These are phyloP conservation scores for Myiagra hebetior DNA, from an alignment of 2,113 vertebrate genomes.

Conservation along the genomic window DNA sequence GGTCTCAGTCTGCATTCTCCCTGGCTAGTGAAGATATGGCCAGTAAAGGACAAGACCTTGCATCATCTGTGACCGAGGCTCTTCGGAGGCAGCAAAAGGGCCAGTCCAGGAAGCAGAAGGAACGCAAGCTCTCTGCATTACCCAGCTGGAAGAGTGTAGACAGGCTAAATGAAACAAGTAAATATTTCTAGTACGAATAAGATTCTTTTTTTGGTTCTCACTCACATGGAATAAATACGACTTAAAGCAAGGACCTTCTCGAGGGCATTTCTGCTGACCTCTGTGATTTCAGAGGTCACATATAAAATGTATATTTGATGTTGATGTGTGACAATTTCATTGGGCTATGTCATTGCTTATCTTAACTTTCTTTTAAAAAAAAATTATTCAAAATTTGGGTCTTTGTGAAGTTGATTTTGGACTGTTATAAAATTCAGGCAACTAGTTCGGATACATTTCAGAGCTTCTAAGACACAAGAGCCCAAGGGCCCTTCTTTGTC, in stretches of 20 bases:
- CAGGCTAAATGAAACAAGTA: slow-evolving; percentile 87
- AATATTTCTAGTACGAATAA: slow-evolving; percentile 47
- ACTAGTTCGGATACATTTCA: not conserved
- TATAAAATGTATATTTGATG: not conserved
- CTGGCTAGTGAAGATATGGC: slow-evolving; percentile 78
- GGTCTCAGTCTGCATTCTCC: slow-evolving; percentile 83
- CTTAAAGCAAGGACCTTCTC: not conserved
- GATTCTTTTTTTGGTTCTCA: not conserved
- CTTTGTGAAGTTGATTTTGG: not conserved
- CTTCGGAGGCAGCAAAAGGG: slow-evolving; percentile 52
- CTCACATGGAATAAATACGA: not conserved
- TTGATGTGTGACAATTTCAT: not conserved
- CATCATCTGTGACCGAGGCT: slow-evolving; percentile 6
- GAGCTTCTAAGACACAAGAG: not conserved
- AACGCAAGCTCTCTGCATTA: slow-evolving; percentile 70
- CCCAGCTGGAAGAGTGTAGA: slow-evolving; percentile 88
- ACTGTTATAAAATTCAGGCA: not conserved
- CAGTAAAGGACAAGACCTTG: slow-evolving; percentile 68
- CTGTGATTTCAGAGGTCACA: not conserved
- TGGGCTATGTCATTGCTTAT: not conserved
- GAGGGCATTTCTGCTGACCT: not conserved
- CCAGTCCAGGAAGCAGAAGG: slow-evolving; percentile 73
- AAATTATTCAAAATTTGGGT: not conserved
- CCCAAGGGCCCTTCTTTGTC: not conserved
- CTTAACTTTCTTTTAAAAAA: not conserved